Evolutionary conservation across 2,888 invertebrate genomes (phyloP).

Genomic region (Eurois occulta): DNA sequence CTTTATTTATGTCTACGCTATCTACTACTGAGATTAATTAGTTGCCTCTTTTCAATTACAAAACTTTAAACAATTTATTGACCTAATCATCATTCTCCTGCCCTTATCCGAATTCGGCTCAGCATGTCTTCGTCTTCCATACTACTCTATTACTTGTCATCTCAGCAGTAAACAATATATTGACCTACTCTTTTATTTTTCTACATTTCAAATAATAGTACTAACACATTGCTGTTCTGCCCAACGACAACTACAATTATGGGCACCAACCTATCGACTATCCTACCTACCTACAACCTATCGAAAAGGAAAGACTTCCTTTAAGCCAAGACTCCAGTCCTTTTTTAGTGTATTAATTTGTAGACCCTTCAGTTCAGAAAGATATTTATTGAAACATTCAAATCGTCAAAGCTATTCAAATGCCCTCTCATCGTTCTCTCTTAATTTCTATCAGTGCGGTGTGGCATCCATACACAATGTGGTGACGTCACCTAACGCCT

Average conservation of each 20-base stretch:
- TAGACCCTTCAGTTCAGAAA: not conserved
- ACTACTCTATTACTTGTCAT: not conserved
- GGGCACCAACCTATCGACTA: not conserved
- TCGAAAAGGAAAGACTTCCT: too few species aligned
- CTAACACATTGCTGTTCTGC: not conserved
- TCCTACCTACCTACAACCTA: too few species aligned
- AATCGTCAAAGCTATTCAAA: not conserved
- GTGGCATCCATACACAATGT: slow-evolving; percentile 26
- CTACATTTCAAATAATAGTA: not conserved
- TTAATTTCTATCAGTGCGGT: slow-evolving; percentile 36
- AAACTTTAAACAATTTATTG: too few species aligned
- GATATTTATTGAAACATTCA: not conserved
- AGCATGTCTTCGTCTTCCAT: not conserved
- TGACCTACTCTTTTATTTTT: not conserved
- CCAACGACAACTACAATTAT: too few species aligned
- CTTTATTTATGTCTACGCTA: not conserved
- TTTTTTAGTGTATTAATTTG: too few species aligned
- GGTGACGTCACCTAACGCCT: not conserved
- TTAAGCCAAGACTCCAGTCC: not conserved
- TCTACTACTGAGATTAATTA: not conserved
- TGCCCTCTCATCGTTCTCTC: not conserved
- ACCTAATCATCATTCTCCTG: not conserved
- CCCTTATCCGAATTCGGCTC: not conserved
- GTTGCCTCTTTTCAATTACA: not conserved
- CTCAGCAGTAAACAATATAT: not conserved